A percentile compares a stretch with the other conserved stretches of the same genome.
These are phyloP conservation scores for Hylyphantes graminicola DNA, from an alignment of 1,140 invertebrate genomes.

Conservation along the genomic window DNA sequence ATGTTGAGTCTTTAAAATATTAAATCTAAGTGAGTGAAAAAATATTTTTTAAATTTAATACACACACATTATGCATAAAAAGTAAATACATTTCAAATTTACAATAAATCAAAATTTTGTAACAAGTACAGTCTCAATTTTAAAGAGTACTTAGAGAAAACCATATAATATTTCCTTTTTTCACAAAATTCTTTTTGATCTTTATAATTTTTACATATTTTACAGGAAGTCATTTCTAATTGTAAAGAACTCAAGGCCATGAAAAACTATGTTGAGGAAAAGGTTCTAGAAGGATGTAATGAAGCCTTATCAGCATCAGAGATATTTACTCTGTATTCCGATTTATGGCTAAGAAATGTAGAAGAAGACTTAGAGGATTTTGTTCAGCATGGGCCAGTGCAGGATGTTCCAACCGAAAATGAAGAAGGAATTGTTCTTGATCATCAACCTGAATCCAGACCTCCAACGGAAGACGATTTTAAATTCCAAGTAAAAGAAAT, in stretches of 20 bases:
- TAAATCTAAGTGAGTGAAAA: too few relatives aligned
- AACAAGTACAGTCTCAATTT: too few relatives aligned
- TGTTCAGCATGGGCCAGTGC: constrained; percentile 43
- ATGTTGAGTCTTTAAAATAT: too few relatives aligned
- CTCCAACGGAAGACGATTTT: constrained; percentile 57
- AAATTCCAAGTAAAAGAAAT: constrained; percentile 18
- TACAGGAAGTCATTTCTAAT: constrained; percentile 8
- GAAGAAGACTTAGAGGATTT: constrained; percentile 44
- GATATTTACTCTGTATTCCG: constrained; percentile 20
- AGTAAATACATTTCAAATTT: too few relatives aligned
- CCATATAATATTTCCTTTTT: too few relatives aligned
- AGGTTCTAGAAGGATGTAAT: not conserved
- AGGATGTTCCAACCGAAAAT: not conserved
- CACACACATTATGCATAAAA: too few relatives aligned
- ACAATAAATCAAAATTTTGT: too few relatives aligned
- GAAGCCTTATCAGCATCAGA: not conserved
- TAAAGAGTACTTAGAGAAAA: too few relatives aligned
- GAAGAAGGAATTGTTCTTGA: constrained; percentile 18
- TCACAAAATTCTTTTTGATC: not conserved
- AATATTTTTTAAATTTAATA: too few relatives aligned
- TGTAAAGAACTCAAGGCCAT: not conserved
- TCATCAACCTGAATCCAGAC: constrained; percentile 1
- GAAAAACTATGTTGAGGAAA: not conserved
- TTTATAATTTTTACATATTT: not conserved
- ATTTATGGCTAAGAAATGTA: constrained; percentile 42